Percentiles rank a stretch among this genome's conserved stretches.
Evolutionary conservation across 2,888 invertebrate genomes (phyloP).

Genomic region (Thecocarcelia acutangulata): DNA sequence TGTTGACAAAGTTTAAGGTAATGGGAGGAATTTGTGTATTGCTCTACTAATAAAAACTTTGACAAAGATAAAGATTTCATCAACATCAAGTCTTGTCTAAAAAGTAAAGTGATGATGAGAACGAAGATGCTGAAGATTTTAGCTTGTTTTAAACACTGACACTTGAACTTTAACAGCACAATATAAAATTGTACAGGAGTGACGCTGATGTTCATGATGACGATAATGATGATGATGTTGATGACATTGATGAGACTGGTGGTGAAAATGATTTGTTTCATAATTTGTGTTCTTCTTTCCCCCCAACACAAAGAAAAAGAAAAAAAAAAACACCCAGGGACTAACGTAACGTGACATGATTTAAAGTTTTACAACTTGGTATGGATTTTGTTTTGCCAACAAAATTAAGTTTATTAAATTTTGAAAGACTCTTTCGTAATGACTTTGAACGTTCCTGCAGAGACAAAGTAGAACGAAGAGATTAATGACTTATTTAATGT

Average conservation of each 20-base stretch:
- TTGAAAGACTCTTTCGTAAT: not conserved
- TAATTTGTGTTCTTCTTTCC: not conserved
- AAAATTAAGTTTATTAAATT: slow-evolving; percentile 17
- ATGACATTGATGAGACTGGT: slow-evolving; percentile 16
- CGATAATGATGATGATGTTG: slow-evolving; percentile 3
- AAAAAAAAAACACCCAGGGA: not conserved
- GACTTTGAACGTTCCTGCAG: too few species aligned
- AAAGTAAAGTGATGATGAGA: not conserved
- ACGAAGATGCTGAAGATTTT: slow-evolving; percentile 11
- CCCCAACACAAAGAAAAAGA: too few species aligned
- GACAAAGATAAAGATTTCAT: slow-evolving; percentile 10
- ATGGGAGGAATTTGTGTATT: not conserved
- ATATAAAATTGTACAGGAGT: slow-evolving; percentile 3
- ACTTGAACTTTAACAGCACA: slow-evolving; percentile 13
- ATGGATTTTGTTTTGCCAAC: not conserved
- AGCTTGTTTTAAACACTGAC: slow-evolving; percentile 32
- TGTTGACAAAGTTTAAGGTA: slow-evolving; percentile 36
- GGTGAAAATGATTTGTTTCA: slow-evolving; percentile 14
- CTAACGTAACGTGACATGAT: slow-evolving; percentile 14
- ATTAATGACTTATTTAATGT: not conserved
- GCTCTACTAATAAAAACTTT: not conserved
- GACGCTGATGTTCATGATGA: slow-evolving; percentile 1
- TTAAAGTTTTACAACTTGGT: not conserved
- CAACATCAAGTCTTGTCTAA: not conserved
- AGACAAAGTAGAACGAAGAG: not conserved